Evolutionary conservation across 2,797 vertebrate genomes (phyloP).

Genomic region (Notoglanidium macrostoma): DNA sequence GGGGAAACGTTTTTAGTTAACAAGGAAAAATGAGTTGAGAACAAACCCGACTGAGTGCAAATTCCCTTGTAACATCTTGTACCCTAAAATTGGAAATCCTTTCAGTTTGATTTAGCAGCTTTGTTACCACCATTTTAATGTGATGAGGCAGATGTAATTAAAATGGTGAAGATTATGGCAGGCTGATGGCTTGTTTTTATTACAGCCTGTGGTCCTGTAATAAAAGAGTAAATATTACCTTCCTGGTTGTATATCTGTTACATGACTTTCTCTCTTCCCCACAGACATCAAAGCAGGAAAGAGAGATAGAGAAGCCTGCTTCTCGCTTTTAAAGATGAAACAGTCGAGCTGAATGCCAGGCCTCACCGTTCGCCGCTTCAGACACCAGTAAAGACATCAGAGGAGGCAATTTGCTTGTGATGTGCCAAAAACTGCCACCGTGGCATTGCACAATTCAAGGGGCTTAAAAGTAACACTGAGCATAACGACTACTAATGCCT

Average conservation of each 20-base stretch:
- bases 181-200: constrained; percentile 42
- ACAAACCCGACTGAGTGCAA: constrained; percentile 30
- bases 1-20: constrained; percentile 41
- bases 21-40: constrained; percentile 38
- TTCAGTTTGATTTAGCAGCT: constrained; percentile 33
- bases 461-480: constrained; percentile 72
- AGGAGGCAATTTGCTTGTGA: constrained; percentile 67
- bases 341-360: constrained; percentile 52
- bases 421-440: constrained; percentile 61
- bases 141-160: constrained; percentile 59
- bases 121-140: constrained; percentile 24
- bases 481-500: constrained; percentile 65
- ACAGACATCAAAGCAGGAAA: constrained; percentile 62
- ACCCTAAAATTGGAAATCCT: constrained; percentile 34
- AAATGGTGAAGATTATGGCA: constrained; percentile 57
- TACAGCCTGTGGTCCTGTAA: constrained; percentile 38
- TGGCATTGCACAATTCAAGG: constrained; percentile 61
- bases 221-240: constrained; percentile 59
- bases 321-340: constrained; percentile 68
- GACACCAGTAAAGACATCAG: constrained; percentile 73
- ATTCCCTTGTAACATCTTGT: constrained; percentile 21
- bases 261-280: constrained; percentile 47
- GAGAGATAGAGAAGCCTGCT: constrained; percentile 57
- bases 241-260: constrained; percentile 50
- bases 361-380: constrained; percentile 61